Evolutionary conservation across 2,888 invertebrate genomes (phyloP), one percentile per base, ranked within the genome.

Genomic region (Theodoxus fluviatilis): DNA sequence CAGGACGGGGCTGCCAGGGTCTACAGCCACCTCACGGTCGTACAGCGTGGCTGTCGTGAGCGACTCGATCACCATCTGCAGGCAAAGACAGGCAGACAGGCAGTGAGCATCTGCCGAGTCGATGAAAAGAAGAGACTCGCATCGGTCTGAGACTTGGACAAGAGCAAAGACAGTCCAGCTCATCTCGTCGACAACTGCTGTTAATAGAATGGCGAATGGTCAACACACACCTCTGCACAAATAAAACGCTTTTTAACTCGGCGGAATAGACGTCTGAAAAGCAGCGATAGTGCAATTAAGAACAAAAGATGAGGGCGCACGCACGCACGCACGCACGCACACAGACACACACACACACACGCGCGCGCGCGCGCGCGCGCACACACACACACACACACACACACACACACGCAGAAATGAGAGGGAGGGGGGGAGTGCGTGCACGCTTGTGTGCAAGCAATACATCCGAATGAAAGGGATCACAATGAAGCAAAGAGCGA

Each of bases 1-100:
- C 87, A 94, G 94, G 75, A 97, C 94, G 57, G 92, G 90, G 33
- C 93, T 93, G 38, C 92, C 92, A 76, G 92, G 91, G 85, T 95
- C 94, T 71, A 96, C 93, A 52, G 91, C 90, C 75, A 96, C 91
- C 85, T 95, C 94, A 73, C 94, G 94, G 87, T 96, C 97, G 9
- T 43, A 72, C 7, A 68, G 52, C 63, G 69, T 73, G 25, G 70
- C 70, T 22, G 89, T 88, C 31, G 90, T 93, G 18, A 84, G 90
- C n/a, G 91, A 91, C 87, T 96, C 96, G 35, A 55, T 22, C 18
- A 55, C 55, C 12, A 22, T 57, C 57, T 15, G 33, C 28, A 18
- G 28, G 31, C n/a, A 25, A 6, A 25, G 7, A 57, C 25, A 57
- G 9, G 33, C 55, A 25, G 6, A 25, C 22, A 55, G 28, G 3